A percentile compares a stretch with the other conserved stretches of the same genome.
phyloP scores from a whole-genome alignment of 2,797 vertebrate species.

The Taenioides sp. region DNA sequence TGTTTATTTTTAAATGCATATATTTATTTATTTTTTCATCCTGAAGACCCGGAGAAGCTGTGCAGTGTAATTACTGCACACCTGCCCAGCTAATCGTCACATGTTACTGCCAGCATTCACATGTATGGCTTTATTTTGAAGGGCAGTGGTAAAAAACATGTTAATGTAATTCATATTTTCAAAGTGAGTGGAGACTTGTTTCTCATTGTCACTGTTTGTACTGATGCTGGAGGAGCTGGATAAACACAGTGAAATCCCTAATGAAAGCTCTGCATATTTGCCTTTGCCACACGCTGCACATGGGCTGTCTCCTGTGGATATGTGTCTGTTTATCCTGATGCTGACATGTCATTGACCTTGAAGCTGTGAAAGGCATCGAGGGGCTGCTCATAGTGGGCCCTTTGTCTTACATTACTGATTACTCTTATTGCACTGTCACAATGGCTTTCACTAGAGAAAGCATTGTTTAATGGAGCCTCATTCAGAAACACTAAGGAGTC shows the following conservation, averaged over 20 bases:
- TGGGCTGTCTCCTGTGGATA: slow-evolving; percentile 37
- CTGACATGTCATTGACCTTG: slow-evolving; percentile 60
- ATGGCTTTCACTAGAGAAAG: slow-evolving; percentile 3
- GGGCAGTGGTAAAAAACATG: neutral
- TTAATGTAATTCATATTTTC: slow-evolving; percentile 7
- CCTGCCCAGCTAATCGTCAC: slow-evolving; percentile 30
- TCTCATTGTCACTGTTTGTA: slow-evolving; percentile 23
- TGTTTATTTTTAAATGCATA: slow-evolving; percentile 1
- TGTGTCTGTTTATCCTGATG: slow-evolving; percentile 45
- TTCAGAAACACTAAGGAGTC: slow-evolving; percentile 8
- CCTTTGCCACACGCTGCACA: slow-evolving; percentile 48
- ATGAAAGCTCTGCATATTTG: slow-evolving; percentile 45
- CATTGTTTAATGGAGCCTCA: neutral
- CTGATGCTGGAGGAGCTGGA: slow-evolving; percentile 30
- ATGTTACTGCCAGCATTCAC: slow-evolving; percentile 25
- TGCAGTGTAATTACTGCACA: slow-evolving; percentile 53
- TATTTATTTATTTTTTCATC: neutral
- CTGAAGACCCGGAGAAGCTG: slow-evolving; percentile 32
- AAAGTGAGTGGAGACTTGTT: slow-evolving; percentile 1
- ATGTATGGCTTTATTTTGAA: slow-evolving; percentile 23
- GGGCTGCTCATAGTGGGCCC: slow-evolving; percentile 20
- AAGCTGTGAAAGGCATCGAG: slow-evolving; percentile 46
- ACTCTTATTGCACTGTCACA: slow-evolving; percentile 10
- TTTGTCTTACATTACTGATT: slow-evolving; percentile 38
- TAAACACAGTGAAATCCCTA: slow-evolving; percentile 26